Percentiles rank a stretch among this genome's conserved stretches.
phyloP scores from a whole-genome alignment of 1,140 invertebrate genomes.

The Drosophila orena region DNA sequence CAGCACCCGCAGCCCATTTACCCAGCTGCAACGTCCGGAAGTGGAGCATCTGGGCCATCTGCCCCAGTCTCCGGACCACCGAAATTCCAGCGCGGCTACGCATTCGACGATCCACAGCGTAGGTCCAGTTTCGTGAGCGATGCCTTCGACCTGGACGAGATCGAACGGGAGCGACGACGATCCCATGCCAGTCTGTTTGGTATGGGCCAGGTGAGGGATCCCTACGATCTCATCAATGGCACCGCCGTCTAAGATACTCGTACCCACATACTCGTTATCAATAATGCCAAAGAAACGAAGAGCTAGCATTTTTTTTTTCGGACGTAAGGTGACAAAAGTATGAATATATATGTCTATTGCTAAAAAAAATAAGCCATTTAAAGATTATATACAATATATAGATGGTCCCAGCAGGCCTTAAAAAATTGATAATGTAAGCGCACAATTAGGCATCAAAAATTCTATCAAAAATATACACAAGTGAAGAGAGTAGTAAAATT shows the following conservation, averaged over 20 bases:
- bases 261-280: background rate
- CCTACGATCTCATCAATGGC: conserved; percentile 78
- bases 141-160: conserved; percentile 80
- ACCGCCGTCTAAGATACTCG: conserved; percentile 60
- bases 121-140: conserved; percentile 60
- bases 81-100: conserved; percentile 75
- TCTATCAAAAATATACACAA: conserved; percentile 10
- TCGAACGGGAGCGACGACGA: conserved; percentile 77
- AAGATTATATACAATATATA: conserved; percentile 8
- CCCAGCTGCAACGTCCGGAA: background rate
- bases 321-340: conserved; percentile 9
- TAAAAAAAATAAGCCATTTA: background rate
- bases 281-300: background rate
- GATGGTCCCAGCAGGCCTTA: background rate
- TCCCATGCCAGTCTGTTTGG: conserved; percentile 82
- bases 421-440: conserved; percentile 1
- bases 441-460: conserved; percentile 11
- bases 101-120: conserved; percentile 76
- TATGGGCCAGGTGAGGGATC: conserved; percentile 36
- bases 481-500: conserved; percentile 4
- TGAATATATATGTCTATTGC: conserved; percentile 7
- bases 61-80: conserved; percentile 23
- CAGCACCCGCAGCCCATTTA: conserved; percentile 51
- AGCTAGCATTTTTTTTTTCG: conserved; percentile 4
- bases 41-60: conserved; percentile 5